These are phyloP conservation scores for Listronotus oregonensis DNA, from an alignment of 1,140 invertebrate species.

Conservation along the genomic window DNA sequence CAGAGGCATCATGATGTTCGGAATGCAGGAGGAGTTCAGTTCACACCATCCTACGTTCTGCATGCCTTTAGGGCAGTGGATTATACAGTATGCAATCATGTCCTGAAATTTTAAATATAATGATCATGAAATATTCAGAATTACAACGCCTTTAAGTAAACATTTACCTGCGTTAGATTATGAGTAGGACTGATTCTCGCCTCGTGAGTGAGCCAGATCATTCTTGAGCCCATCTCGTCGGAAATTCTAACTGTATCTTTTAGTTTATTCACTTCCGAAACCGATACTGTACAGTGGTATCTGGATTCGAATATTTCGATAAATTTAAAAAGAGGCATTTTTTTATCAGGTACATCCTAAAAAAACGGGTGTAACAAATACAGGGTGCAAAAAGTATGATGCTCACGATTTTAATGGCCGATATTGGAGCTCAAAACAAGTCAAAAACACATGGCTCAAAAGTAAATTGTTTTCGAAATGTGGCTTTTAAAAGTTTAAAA, in stretches of 20 bases:
- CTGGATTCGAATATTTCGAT: slow-evolving; percentile 83
- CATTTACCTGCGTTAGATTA: slow-evolving; percentile 44
- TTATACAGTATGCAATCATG: slow-evolving; percentile 67
- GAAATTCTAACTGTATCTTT: slow-evolving; percentile 76
- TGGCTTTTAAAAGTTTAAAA: too few relatives aligned
- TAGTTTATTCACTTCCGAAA: slow-evolving; percentile 82
- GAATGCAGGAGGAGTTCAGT: slow-evolving; percentile 71
- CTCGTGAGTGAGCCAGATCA: slow-evolving; percentile 67
- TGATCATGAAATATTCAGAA: slow-evolving; percentile 2
- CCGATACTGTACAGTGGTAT: slow-evolving; percentile 76
- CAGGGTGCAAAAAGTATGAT: too few relatives aligned
- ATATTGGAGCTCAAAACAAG: too few relatives aligned
- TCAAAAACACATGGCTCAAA: too few relatives aligned
- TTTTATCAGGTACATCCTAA: slow-evolving; percentile 74
- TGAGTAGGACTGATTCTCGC: slow-evolving; percentile 63
- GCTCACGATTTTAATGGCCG: too few relatives aligned
- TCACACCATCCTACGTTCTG: slow-evolving; percentile 67
- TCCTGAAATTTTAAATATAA: slow-evolving; percentile 58
- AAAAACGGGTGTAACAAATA: slow-evolving; percentile 5
- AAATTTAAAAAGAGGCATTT: slow-evolving; percentile 83
- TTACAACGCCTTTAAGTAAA: background rate
- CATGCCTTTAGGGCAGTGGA: slow-evolving; percentile 62
- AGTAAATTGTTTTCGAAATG: too few relatives aligned
- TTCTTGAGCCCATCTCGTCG: slow-evolving; percentile 71
- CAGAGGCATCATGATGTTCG: slow-evolving; percentile 71